Evolutionary conservation across 2,113 vertebrate genomes (phyloP), one percentile per base, ranked within the genome.

Genomic region (Oreochromis tanganicae): DNA sequence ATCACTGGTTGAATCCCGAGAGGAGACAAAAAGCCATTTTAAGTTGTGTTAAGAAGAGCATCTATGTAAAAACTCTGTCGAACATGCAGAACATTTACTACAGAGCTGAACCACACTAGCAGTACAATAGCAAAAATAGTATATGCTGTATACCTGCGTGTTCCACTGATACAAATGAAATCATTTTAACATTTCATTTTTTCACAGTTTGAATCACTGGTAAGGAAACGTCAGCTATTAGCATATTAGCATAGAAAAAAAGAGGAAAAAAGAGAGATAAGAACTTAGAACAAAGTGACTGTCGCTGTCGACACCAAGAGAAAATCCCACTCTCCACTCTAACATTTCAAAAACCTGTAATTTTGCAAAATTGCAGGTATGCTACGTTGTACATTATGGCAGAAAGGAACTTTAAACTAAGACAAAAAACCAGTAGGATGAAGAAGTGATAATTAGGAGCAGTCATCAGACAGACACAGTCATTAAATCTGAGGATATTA

Each of bases 401-500:
- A 73, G 80, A 41, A 5, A 83, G 80, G 81, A 43, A 80, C 27
- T 85, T 41, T 24, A 59, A 71, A 80, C 50, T 34, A 55, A 43
- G 16, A 83, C 32, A 66, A 88, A 89, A 57, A 84, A 85, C 29
- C 61, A 63, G 71, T 5, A 3, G 16, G 79, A 80, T 52, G 82
- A 71, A 90, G 66, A 91, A 5, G 75, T 82, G 81, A 84, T 92
- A 85, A 90, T 92, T 92, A 93, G 82, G 21, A 57, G 61, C 63
- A 73, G 84, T 80, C 89, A 34, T 90, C 87, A 91, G 54, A 88
- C 84, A 54, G 93, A 91, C 86, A 56, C 7, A 41, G 10, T 91
- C 89, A 94, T 94, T 93, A 93, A 82, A 85, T 84, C 48, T 56
- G 57, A 92, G 91, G 90, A 93, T 92, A 95, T 93, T 90, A 93